Evolutionary conservation across 2,113 vertebrate species (phyloP), one percentile per base, ranked within the genome.

Genomic region (Pseudonaja textilis): DNA sequence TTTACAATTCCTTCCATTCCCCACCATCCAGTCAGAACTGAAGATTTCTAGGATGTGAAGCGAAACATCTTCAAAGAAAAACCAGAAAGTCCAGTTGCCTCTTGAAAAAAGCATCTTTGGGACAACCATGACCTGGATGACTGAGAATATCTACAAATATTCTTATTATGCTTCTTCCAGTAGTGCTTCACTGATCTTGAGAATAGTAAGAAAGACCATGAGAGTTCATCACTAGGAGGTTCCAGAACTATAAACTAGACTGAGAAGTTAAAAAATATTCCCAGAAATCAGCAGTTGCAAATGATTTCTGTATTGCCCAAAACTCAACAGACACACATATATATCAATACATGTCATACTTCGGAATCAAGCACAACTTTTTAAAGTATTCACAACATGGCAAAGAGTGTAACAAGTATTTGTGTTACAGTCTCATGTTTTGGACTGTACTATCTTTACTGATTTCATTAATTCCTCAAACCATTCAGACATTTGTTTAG

Each of bases 401-500:
- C 64, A 16, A 2, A 74, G 12, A 34, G 12, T 18, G 64, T 14
- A 34, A 69, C 20, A 54, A 50, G 14, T 54, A 5, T 45, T 57
- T 52, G 16, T 74, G 26, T 22, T 74, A 54, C n/a, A 34, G 14
- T 25, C 3, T 47, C 18, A 23, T 6, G 61, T 74, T 50, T 34
- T 69, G 18, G 18, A 52, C 29, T n/a, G 26, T 6, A 42, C 26
- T n/a, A 69, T 3, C 18, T 34, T 81, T 39, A 55, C 3, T 56
- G 52, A 85, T 8, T 56, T 14, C 14, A 91, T 8, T 85, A 85
- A 91, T 85, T 95, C 94, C 91, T 95, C 90, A 52, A 87, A 93
- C 69, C 95, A 92, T 29, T 69, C 61, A 69, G 61, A n/a, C 29
- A 14, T n/a, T 69, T 56, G 47, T 74, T 90, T 52, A 20, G 29